A percentile compares a stretch with the other conserved stretches of the same genome.
These are phyloP conservation scores for Smutsia temminckii DNA, from an alignment of 2,797 vertebrate genomes.

Conservation along the genomic window DNA sequence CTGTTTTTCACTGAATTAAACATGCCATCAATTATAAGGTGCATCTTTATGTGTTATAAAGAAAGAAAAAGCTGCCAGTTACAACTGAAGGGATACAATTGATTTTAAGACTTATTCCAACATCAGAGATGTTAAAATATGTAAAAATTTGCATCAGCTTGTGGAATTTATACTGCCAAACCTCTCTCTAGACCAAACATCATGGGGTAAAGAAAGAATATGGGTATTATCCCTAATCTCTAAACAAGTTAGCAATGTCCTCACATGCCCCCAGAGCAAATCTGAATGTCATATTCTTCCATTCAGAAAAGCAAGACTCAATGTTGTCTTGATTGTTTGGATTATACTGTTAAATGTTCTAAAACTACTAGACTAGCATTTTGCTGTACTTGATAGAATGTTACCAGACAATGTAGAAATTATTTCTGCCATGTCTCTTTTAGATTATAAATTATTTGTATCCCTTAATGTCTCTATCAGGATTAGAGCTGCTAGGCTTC, in stretches of 20 bases:
- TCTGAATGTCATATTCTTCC: not conserved
- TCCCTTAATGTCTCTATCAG: not conserved
- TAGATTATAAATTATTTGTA: constrained; percentile 31
- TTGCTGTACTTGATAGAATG: not conserved
- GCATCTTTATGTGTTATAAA: not conserved
- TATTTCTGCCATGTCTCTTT: not conserved
- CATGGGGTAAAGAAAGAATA: not conserved
- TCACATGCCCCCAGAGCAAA: not conserved
- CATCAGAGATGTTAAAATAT: constrained; percentile 9
- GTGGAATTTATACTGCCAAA: not conserved
- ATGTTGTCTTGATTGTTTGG: not conserved
- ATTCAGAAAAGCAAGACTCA: constrained; percentile 14
- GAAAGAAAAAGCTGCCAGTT: not conserved
- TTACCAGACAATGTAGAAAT: not conserved
- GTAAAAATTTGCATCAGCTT: not conserved
- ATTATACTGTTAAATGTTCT: constrained; percentile 25
- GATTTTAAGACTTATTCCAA: constrained; percentile 26
- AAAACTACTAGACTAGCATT: not conserved
- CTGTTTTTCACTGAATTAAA: not conserved
- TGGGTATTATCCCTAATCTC: not conserved
- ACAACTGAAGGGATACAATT: not conserved
- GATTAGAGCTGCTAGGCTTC: not conserved
- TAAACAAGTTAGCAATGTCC: not conserved
- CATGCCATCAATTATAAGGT: not conserved
- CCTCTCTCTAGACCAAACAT: constrained; percentile 30